Evolutionary conservation across 2,113 vertebrate genomes (phyloP), one percentile per base, ranked within the genome.

Genomic region (Anolis sagrei): DNA sequence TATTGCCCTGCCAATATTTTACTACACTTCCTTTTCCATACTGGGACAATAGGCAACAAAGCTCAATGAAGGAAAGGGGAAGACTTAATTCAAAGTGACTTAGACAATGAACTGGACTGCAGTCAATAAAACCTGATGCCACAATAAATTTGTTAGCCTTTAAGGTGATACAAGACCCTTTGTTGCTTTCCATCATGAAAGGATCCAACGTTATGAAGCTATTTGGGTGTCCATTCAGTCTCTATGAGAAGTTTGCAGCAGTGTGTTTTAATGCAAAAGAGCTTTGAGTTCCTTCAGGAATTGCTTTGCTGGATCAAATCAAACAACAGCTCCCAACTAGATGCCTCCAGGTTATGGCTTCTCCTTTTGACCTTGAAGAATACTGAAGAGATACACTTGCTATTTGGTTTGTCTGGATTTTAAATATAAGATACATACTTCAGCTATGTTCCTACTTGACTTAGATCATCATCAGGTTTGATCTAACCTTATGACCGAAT

Each of bases 111-210:
- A 49, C 10, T 48, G 44, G 61, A 29, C 32, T 70, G n/a, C n/a
- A 70, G 72, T 74, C 72, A 29, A 32, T 68, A 36, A 80, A 68
- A 68, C 25, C 2, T 19, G 66, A 48, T 80, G 39, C 14, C 62
- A 80, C 16, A 80, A 48, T 74, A 74, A 74, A 74, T 39, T 7
- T 21, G 36, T 68, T 66, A 36, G 39, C 19, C 79, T 34, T 51
- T 49, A 68, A 68, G 18, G 62, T 80, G 34, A 29, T 36, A 64
- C 44, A 49, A 48, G 29, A 49, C 27, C 18, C 62, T 68, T 39
- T 68, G 79, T 68, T 66, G 79, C n/a, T 80, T 44, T 68, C 66
- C 62, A n/a, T 36, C 18, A 36, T 54, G 58, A 76, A 81, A 61
- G 68, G 79, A 19, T 29, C 25, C 39, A 25, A 49, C 18, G 14